A percentile compares a stretch with the other conserved stretches of the same genome.
Conservation (phyloP, 64 coral and sea anemone species). For the Pocillopora damicornis region DNA sequence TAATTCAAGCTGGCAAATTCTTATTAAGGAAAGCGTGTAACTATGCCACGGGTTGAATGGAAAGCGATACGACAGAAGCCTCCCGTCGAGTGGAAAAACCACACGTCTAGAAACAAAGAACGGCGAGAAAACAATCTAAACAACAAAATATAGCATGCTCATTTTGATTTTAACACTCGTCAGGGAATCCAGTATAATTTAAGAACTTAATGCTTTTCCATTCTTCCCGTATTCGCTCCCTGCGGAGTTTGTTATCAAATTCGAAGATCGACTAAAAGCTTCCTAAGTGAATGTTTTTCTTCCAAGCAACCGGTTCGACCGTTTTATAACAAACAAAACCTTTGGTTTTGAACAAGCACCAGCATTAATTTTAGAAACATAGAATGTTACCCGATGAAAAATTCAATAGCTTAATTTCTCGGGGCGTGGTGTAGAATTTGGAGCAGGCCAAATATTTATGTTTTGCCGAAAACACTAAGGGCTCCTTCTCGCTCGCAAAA, state of each 20-base stretch:
- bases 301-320: constrained; percentile 27
- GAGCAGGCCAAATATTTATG: constrained; percentile 43
- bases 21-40: constrained; percentile 1
- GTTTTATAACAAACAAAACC: constrained; percentile 51
- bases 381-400: constrained; percentile 65
- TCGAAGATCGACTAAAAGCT: constrained; percentile 8
- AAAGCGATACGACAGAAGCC: not conserved
- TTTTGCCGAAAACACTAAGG: constrained; percentile 20
- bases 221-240: not conserved
- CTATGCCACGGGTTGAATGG: not conserved
- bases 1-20: constrained; percentile 26
- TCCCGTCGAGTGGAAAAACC: constrained; percentile 7
- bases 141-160: constrained; percentile 43
- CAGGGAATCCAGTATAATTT: constrained; percentile 9
- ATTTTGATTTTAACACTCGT: constrained; percentile 9
- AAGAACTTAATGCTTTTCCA: constrained; percentile 24
- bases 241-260: constrained; percentile 30
- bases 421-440: constrained; percentile 42
- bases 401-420: constrained; percentile 48
- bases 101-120: constrained; percentile 30
- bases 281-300: constrained; percentile 32
- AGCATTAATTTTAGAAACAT: constrained; percentile 55
- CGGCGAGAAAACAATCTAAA: constrained; percentile 33
- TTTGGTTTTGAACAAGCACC: constrained; percentile 39
- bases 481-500: constrained; percentile 4